Base-by-base conservation (phyloP, 2,113 vertebrate species). In the Urocitellus parryii region DNA sequence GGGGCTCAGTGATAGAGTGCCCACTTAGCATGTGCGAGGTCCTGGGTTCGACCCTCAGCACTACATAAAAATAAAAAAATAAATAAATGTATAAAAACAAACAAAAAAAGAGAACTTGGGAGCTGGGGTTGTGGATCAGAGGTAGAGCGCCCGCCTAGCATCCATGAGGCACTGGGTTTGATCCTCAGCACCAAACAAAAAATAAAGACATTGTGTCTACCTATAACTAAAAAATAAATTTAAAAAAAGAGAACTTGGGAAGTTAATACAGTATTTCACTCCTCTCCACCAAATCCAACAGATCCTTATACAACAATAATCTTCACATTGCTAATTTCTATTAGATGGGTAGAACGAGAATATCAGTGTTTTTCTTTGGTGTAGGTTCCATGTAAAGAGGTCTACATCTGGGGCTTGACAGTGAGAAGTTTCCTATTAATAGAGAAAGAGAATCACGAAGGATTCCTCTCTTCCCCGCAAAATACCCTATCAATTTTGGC, bases 361-460 rank as follows among this genome's bases (percentile, higher is more conserved):
- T 25, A 20, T 29, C 77, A 87, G 48, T 51, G 48, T 88, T 87
- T 51, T 77, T 63, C 56, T 93, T 70, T 70, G 24, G 22, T 88
- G 18, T 58, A 58, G 63, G 58, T 80, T 24, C n/a, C 78, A 90
- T 53, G 42, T 72, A 72, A 95, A 27, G 27, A 58, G 56, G 6
- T 58, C 56, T 58, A 58, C 56, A 85, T 39, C 37, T 77, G 27
- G 68, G 37, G 9, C 39, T 67, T 81, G 24, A 82, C 8, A 88
- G 34, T 22, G 32, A 78, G 79, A 87, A 20, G 2, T 85, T 95
- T 92, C 39, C 81, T 84, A 63, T 63, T 72, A 86, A 11, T 76
- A 87, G 94, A 22, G 51, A 88, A 93, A 92, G 11, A 88, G 37
- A 86, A 95, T 68, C 34, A 42, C 63, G 73, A 82, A 61, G 29